Evolutionary conservation across 1,140 invertebrate genomes (phyloP).

Genomic region (Brachionus paranguensis): DNA sequence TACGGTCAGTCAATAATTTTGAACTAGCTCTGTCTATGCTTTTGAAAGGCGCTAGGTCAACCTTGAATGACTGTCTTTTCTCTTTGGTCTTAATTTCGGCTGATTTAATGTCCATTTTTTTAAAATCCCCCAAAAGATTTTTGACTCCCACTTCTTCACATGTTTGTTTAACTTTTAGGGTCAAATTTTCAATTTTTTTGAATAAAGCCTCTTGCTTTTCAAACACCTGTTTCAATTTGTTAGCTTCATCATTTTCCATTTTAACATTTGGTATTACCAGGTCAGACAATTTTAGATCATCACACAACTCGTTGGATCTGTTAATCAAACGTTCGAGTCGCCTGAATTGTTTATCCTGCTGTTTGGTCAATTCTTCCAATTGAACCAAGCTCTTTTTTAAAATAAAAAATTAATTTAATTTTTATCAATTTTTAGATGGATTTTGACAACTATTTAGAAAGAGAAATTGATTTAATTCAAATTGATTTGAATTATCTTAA

Average conservation of each 20-base stretch:
- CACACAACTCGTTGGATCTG: constrained; percentile 29
- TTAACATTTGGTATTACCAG: not conserved
- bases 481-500: not conserved
- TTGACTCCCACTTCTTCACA: not conserved
- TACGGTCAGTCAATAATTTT: not conserved
- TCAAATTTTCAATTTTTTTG: not conserved
- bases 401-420: not conserved
- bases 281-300: not conserved
- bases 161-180: not conserved
- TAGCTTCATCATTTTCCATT: not conserved
- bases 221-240: not conserved
- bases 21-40: not conserved
- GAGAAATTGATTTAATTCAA: not conserved
- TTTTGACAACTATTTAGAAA: not conserved
- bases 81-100: not conserved
- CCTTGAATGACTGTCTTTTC: not conserved
- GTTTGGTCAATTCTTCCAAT: not conserved
- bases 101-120: not conserved
- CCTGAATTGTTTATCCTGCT: constrained; percentile 17
- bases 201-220: constrained; percentile 1
- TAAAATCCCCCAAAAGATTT: not conserved
- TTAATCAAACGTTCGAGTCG: not conserved
- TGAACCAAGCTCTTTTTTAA: not conserved
- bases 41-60: constrained; percentile 5
- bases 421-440: not conserved